Conservation (phyloP, 2,113 vertebrate genomes). For the Serilophus lunatus region DNA sequence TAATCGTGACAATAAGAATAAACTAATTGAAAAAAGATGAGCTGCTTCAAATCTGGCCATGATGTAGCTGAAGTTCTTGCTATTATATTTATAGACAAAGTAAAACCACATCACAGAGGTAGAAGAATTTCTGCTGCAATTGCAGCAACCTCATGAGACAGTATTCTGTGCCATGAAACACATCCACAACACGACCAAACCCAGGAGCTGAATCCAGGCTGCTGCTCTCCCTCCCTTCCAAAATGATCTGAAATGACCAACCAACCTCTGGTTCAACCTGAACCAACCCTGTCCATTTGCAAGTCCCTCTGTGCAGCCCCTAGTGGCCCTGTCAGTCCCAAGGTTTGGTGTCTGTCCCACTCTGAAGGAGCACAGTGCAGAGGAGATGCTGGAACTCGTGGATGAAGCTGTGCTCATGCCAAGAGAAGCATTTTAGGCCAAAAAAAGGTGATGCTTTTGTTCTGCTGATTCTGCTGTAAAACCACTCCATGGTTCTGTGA, state of each 20-base stretch:
- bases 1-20: conserved; percentile 38
- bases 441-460: neutral
- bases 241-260: neutral
- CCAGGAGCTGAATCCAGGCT: neutral
- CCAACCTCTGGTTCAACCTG: neutral
- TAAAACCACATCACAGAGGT: conserved; percentile 60
- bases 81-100: conserved; percentile 65
- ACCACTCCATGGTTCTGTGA: neutral
- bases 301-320: neutral
- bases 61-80: conserved; percentile 26
- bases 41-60: conserved; percentile 11
- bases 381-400: neutral
- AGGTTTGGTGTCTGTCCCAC: neutral
- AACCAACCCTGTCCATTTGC: neutral
- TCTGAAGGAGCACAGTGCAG: neutral
- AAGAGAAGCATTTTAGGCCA: neutral
- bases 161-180: conserved; percentile 14
- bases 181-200: conserved; percentile 19
- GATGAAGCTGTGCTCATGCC: neutral
- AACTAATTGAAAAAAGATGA: conserved; percentile 61
- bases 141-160: conserved; percentile 55
- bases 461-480: neutral
- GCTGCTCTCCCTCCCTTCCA: neutral
- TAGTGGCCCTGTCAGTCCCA: neutral
- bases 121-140: conserved; percentile 60